Base-by-base conservation (phyloP, 2,888 invertebrate genomes). In the Drosophila sordidapex region DNA sequence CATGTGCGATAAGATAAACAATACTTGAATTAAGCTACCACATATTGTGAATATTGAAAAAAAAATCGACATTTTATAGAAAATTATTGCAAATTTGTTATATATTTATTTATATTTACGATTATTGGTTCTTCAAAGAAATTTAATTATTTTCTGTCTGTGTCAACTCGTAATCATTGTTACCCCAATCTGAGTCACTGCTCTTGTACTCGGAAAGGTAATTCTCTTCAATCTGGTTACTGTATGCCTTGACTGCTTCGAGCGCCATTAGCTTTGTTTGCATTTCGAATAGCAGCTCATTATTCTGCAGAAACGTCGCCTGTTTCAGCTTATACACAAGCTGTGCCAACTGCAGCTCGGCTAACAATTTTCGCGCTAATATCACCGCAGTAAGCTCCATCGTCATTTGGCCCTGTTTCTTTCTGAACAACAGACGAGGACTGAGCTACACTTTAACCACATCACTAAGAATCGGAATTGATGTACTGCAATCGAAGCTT, bases 271-370 rank as follows among this genome's bases (percentile, higher is more conserved):
- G 15, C 49, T 59, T 43, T 0, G 57, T 48, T 21, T 61, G 8
- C 76, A 81, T 83, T 68, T 81, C 74, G n/a, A 81, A 70, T 15
- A 76, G 71, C 11, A 81, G 43, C 0, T 36, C 35, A n/a, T 54
- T 43, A 2, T 13, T 38, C 0, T 21, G 5, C 31, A 54, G 7
- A 13, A 68, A 2, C 4, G 4, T 46, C 11, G 77, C 81, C n/a
- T 53, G 71, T 1, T 15, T n/a, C 29, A 83, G 4, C 3, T 77
- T 65, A 36, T 13, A 61, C 0, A 0, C 13, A 15, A 74, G 48
- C 10, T 64, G 54, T 4, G 48, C 25, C 49, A 77, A 10, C 0
- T 66, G 2, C 1, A 83, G 53, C 10, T 43, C 31, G 0, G 2
- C 0, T 0, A 83, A 33, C 36, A 81, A 46, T 0, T 15, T 7